These are phyloP conservation scores for Agriopis marginaria DNA, from an alignment of 2,888 invertebrate genomes.

Conservation along the genomic window DNA sequence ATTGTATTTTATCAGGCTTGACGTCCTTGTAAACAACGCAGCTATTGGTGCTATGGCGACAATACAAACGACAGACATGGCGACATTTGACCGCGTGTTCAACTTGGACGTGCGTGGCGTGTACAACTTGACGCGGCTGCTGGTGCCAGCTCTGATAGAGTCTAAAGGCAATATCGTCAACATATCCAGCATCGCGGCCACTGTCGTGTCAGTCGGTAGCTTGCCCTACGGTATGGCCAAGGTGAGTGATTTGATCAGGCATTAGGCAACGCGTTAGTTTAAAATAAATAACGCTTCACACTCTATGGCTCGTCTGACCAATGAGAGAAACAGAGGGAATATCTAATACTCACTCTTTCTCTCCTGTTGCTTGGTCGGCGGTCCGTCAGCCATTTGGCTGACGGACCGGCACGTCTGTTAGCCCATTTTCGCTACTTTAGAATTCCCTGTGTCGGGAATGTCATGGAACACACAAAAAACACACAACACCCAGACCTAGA, in stretches of 20 bases:
- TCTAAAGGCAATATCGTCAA: conserved; percentile 90
- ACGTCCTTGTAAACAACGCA: conserved; percentile 87
- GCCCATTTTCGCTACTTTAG: too few species aligned
- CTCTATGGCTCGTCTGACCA: too few species aligned
- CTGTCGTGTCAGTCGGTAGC: conserved; percentile 92
- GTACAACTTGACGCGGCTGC: conserved; percentile 88
- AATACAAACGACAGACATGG: conserved; percentile 50
- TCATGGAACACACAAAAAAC: too few species aligned
- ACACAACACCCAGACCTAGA: too few species aligned
- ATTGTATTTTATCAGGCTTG: conserved; percentile 84
- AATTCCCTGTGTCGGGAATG: too few species aligned
- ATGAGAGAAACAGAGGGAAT: too few species aligned
- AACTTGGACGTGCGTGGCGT: conserved; percentile 88
- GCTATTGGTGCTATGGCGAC: conserved; percentile 67
- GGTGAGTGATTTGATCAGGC: conserved; percentile 56
- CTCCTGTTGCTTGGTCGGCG: too few species aligned
- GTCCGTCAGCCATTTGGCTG: too few species aligned
- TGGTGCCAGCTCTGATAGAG: conserved; percentile 88
- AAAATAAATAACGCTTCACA: too few species aligned
- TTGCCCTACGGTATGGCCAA: conserved; percentile 96
- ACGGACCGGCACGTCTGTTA: too few species aligned
- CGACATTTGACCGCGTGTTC: conserved; percentile 76
- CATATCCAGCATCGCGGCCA: conserved; percentile 88
- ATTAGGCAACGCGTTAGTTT: too few species aligned
- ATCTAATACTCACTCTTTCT: too few species aligned